Evolutionary conservation across 1,140 invertebrate genomes (phyloP), one percentile per base, ranked within the genome.

Genomic region (Leptestheria dahalacensis): DNA sequence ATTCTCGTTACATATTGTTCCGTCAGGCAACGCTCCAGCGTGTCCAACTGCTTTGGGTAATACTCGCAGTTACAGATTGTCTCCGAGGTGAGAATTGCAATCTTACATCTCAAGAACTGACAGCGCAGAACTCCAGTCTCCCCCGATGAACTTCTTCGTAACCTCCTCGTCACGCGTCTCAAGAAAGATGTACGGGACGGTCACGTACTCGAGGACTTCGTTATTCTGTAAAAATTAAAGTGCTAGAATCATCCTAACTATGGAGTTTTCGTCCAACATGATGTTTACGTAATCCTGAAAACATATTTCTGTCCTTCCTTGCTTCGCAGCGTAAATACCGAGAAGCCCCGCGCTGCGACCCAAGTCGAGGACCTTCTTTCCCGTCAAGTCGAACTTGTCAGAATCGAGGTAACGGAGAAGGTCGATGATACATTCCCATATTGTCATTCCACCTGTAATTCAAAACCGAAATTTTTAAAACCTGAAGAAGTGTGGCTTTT

Each of bases 271-370:
- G 15, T 41, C 15, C 6, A 41, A n/a, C 33, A 29, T 25, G 54
- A 46, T 24, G 77, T 82, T 77, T 77, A 92, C 89, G 78, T 90
- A 95, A 77, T 95, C 91, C 74, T 93, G 90, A 74, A 92, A 92
- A 68, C 85, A 79, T 24, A 90, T 85, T 59, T 33, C 59, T 23
- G 51, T 57, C 2, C 85, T 79, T 56, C 80, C 82, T 66, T 77
- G 76, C 12, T 78, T 68, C 53, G 85, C 72, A 47, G 83, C 75
- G 68, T 83, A 76, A 28, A 93, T 78, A 50, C 88, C 91, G 56
- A 91, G 71, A 33, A 93, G 72, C 20, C 89, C 90, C 50, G 81
- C 77, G 26, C 90, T 90, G 76, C 90, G 93, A 1, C 91, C 91
- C 61, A 93, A 75, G 78, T 94, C 87, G 51, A 91, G 69, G 2